These are phyloP conservation scores for Scleropages formosus DNA, from an alignment of 2,797 vertebrate species.

Conservation along the genomic window DNA sequence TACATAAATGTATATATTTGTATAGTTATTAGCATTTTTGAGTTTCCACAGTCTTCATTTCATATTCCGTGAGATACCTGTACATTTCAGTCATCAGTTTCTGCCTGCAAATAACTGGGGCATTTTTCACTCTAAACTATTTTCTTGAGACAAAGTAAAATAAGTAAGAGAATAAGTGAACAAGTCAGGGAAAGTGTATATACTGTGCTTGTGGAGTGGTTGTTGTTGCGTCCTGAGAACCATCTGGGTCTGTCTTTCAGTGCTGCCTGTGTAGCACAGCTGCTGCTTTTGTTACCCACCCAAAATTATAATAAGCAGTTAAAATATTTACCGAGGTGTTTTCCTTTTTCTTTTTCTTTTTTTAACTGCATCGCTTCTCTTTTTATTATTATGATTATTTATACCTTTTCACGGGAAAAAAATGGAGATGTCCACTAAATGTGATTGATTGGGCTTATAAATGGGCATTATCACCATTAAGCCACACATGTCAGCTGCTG, in stretches of 20 bases:
- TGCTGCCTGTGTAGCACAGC: slow-evolving; percentile 83
- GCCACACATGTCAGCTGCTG: slow-evolving; percentile 91
- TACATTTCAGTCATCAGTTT: slow-evolving; percentile 68
- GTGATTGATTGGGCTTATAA: slow-evolving; percentile 99
- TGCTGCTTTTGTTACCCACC: slow-evolving; percentile 91
- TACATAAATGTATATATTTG: too few species aligned
- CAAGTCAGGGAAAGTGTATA: slow-evolving; percentile 41
- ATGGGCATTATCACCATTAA: slow-evolving; percentile 98
- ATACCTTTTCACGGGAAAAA: slow-evolving; percentile 98
- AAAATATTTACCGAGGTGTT: slow-evolving; percentile 98
- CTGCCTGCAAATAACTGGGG: slow-evolving; percentile 49
- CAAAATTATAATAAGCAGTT: slow-evolving; percentile 98
- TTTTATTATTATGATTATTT: slow-evolving; percentile 91
- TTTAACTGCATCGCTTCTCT: slow-evolving; percentile 59
- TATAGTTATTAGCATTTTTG: too few species aligned
- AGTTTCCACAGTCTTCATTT: too few species aligned
- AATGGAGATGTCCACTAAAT: slow-evolving; percentile 99
- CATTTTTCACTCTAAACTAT: slow-evolving; percentile 59
- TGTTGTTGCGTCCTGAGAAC: slow-evolving; percentile 76
- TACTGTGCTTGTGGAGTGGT: slow-evolving; percentile 69
- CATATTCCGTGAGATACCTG: too few species aligned
- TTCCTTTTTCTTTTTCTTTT: too few species aligned
- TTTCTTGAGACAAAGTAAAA: slow-evolving; percentile 50
- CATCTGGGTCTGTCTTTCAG: slow-evolving; percentile 88
- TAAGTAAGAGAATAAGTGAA: not conserved